Conservation (phyloP, 2,113 vertebrate genomes). For the Zapornia atra region DNA sequence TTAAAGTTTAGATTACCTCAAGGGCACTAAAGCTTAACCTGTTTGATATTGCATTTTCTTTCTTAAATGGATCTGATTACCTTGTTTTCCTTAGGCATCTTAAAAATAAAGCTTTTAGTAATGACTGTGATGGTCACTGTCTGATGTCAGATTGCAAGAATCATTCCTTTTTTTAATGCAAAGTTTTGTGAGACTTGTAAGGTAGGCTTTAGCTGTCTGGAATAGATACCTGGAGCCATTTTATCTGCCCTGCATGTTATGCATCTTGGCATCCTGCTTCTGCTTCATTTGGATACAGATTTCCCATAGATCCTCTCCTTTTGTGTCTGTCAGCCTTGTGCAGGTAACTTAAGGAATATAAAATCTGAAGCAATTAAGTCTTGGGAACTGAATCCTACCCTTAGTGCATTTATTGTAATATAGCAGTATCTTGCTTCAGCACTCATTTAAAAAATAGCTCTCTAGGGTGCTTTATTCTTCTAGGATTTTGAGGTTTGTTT, state of each 20-base stretch:
- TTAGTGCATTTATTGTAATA: neutral
- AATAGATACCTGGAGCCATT: neutral
- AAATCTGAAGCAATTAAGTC: neutral
- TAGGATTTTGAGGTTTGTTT: slow-evolving; percentile 26
- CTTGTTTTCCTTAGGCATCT: neutral
- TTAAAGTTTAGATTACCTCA: neutral
- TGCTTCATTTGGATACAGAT: neutral
- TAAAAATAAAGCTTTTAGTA: neutral
- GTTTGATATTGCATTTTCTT: neutral
- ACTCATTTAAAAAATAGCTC: slow-evolving; percentile 7
- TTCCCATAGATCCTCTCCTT: neutral
- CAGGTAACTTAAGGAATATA: neutral
- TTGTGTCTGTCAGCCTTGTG: neutral
- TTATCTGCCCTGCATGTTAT: neutral
- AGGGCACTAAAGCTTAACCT: neutral
- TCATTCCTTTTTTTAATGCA: neutral
- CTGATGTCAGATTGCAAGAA: neutral
- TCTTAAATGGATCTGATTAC: neutral
- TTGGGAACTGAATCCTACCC: neutral
- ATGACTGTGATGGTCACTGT: neutral
- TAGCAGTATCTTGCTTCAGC: neutral
- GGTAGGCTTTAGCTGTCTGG: neutral
- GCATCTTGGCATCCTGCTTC: neutral
- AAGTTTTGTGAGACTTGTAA: neutral
- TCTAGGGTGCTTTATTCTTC: neutral